Evolutionary conservation across 2,888 invertebrate genomes (phyloP), one percentile per base, ranked within the genome.

Genomic region (Xestia rhomboidea): DNA sequence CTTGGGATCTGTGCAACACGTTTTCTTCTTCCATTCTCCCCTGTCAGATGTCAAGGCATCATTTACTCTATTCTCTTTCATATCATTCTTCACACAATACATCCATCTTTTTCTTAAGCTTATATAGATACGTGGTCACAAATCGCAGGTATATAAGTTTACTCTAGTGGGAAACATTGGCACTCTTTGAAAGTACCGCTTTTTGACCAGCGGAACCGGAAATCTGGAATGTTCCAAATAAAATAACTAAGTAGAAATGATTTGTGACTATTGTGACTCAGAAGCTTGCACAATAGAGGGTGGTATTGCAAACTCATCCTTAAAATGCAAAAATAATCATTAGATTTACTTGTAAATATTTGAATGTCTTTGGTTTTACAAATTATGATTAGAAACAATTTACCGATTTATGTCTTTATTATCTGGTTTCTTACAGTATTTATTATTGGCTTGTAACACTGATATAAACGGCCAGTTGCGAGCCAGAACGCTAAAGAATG

Each of bases 371-470:
- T 5, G 6, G 15, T 64, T 21, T 57, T 18, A 27, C 41, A 21
- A 27, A 54, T 4, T 15, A n/a, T 2, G 2, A 1, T 78, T 7
- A 38, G 7, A 30, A 57, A 30, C 3, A 46, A 38, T 30, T n/a
- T 10, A 41, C 10, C 1, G 15, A 21, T 6, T 18, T 1, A 44
- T 68, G 4, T 18, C 18, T 38, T 21, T 27, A 24, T 10, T n/a
- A 15, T 30, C 3, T 27, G 27, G 10, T 46, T 60, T 24, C 21
- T 24, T 24, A 21, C 21, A 21, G 10, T 6, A 18, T 30, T 54
- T n/a, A 18, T 24, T 60, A 30, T 41, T 21, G 13, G 18, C 49
- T 81, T 77, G 80, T 57, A 83, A 81, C 83, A 83, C 80, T 68
- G 30, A 44, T 3, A 5, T 1, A 24, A 18, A 41, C 7, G 8